phyloP scores from a whole-genome alignment of 2,888 invertebrate genomes.

The Drosophila bunnanda region DNA sequence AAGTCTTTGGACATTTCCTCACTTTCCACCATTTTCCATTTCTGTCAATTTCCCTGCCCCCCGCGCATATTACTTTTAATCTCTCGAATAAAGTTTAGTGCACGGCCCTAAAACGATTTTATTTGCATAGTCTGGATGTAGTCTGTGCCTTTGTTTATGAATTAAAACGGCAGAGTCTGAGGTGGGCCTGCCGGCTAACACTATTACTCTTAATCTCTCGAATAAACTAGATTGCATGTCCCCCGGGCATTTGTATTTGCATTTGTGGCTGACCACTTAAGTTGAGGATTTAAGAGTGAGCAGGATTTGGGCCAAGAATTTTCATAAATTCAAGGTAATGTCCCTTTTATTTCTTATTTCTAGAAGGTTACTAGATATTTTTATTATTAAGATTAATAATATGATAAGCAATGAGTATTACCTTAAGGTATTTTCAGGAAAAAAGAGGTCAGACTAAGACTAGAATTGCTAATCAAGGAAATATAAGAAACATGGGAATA shows the following conservation, averaged over 20 bases:
- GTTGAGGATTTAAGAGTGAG: not conserved
- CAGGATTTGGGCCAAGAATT: not conserved
- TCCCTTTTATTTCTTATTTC: not conserved
- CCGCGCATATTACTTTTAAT: conserved; percentile 7
- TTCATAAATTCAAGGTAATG: not conserved
- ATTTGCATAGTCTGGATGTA: conserved; percentile 9
- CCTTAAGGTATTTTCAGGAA: too few relatives aligned
- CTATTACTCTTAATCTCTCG: conserved; percentile 14
- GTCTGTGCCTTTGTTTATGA: conserved; percentile 2
- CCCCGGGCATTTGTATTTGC: conserved; percentile 11
- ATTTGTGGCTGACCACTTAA: conserved; percentile 12
- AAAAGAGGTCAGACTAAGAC: too few relatives aligned
- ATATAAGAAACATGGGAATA: not conserved
- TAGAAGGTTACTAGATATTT: not conserved
- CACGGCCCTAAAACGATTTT: conserved; percentile 14
- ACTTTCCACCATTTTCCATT: not conserved
- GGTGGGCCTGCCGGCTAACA: not conserved
- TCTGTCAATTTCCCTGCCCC: not conserved
- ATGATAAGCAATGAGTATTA: not conserved
- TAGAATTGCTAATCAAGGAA: too few relatives aligned
- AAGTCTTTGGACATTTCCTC: not conserved
- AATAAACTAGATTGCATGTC: conserved; percentile 17
- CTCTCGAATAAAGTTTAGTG: conserved; percentile 10
- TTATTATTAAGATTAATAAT: not conserved
- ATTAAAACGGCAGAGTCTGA: conserved; percentile 2